Base-by-base conservation (phyloP, 2,113 vertebrate genomes). In the Neodon shergylaensis region DNA sequence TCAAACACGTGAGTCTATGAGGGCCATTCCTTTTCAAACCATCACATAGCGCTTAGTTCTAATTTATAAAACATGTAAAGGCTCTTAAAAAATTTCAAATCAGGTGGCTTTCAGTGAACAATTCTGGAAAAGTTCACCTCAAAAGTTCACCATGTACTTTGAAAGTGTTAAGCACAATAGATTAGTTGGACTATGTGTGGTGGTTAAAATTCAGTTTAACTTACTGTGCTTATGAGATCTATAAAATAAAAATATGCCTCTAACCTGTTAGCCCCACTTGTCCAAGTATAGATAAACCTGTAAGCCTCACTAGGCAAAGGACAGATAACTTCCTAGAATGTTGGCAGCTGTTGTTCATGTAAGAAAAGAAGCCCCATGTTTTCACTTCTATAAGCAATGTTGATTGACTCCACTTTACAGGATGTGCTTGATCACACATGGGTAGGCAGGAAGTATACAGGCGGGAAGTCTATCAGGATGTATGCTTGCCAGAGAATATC, bases 81-180 rank as follows among this genome's bases (percentile, higher is more conserved):
- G n/a, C 8, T 92, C 17, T 85, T 81, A 88, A 92, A 92, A 76
- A 19, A 13, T 24, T 81, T 66, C 66, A 96, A 79, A 58, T 84
- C 17, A 88, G 74, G 31, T 66, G 65, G 21, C 21, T 54, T 83
- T 54, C n/a, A 88, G 42, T 54, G 33, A 82, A 77, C 24, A 83
- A 33, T 79, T 49, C 21, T 39, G 5, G 36, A 17, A 12, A 68
- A 85, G 52, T 54, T 88, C 19, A 93, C 39, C 9, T 83, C 16
- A 24, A 61, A 96, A 82, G 39, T 26, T 52, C 49, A 83, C 1
- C 63, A 91, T 47, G 91, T 74, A 68, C 33, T 54, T 92, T 91
- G 73, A 86, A 7, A 36, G 5, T 3, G 24, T 26, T 79, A 83
- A 58, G 66, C 84, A 44, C 4, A 83, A 14, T 26, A 33, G 21